phyloP scores from a whole-genome alignment of 2,888 invertebrate genomes.

The Pristionchus mayeri region DNA sequence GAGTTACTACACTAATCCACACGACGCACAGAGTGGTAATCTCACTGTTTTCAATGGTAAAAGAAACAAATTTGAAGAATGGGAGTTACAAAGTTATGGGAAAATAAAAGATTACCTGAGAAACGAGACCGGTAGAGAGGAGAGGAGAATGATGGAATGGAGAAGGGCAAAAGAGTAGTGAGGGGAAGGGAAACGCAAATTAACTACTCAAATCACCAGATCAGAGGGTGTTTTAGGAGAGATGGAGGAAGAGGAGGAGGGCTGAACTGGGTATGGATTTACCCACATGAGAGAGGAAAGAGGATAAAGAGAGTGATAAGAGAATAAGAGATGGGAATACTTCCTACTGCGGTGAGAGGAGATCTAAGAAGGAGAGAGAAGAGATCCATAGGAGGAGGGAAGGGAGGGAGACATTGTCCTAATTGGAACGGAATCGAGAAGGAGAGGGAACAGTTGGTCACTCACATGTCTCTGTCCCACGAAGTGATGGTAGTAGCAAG shows the following conservation, averaged over 20 bases:
- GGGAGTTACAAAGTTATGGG: background rate
- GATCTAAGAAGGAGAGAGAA: background rate
- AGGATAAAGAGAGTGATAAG: background rate
- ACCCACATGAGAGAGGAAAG: background rate
- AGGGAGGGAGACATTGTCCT: constrained; percentile 22
- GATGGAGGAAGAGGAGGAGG: no score
- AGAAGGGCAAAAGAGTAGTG: background rate
- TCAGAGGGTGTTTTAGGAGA: background rate
- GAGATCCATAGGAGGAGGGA: no score
- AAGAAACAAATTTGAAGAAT: background rate
- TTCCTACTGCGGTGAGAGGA: background rate
- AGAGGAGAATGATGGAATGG: background rate
- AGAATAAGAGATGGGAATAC: constrained; percentile 1
- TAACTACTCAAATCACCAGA: background rate
- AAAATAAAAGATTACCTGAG: background rate
- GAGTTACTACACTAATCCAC: constrained; percentile 4
- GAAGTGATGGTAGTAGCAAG: constrained; percentile 99
- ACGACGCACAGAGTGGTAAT: background rate
- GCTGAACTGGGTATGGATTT: constrained; percentile 22
- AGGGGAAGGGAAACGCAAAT: background rate
- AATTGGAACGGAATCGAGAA: constrained; percentile 39
- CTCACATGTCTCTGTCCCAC: constrained; percentile 99
- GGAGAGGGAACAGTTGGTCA: constrained; percentile 11
- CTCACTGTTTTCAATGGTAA: background rate
- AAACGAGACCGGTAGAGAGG: background rate